Percentiles rank a stretch among this genome's conserved stretches.
phyloP scores from a whole-genome alignment of 2,888 invertebrate genomes.

The Drosophila hamatofila region DNA sequence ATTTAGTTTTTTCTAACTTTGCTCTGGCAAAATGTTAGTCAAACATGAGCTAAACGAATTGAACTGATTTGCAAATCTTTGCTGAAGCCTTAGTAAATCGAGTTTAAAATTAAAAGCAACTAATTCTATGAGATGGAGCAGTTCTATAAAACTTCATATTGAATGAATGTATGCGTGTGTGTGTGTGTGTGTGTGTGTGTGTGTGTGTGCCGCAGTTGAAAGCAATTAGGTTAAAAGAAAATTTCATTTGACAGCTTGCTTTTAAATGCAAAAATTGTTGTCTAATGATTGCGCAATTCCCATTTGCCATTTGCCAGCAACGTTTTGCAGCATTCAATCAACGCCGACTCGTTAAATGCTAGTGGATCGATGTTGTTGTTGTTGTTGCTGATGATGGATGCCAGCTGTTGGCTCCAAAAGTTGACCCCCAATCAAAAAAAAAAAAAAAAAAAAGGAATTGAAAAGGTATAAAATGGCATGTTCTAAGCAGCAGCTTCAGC shows the following conservation, averaged over 20 bases:
- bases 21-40: neutral
- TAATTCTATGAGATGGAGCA: neutral
- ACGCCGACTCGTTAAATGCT: constrained; percentile 42
- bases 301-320: constrained; percentile 3
- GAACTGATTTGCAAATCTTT: neutral
- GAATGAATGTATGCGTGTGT: neutral
- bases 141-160: too few species aligned
- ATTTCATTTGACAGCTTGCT: constrained; percentile 6
- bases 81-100: neutral
- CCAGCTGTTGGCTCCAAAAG: constrained; percentile 29
- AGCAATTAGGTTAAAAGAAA: constrained; percentile 37
- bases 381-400: constrained; percentile 26
- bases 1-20: neutral
- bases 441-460: neutral
- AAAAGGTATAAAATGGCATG: neutral
- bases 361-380: constrained; percentile 13
- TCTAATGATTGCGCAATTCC: constrained; percentile 19
- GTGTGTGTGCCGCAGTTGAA: neutral
- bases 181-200: neutral
- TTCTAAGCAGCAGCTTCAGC: neutral
- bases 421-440: constrained; percentile 29
- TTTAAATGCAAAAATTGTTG: constrained; percentile 17
- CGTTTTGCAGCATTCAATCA: constrained; percentile 41
- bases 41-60: neutral
- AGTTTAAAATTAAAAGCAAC: neutral